phyloP scores from a whole-genome alignment of 2,888 invertebrate species.

The Andrena dorsata region DNA sequence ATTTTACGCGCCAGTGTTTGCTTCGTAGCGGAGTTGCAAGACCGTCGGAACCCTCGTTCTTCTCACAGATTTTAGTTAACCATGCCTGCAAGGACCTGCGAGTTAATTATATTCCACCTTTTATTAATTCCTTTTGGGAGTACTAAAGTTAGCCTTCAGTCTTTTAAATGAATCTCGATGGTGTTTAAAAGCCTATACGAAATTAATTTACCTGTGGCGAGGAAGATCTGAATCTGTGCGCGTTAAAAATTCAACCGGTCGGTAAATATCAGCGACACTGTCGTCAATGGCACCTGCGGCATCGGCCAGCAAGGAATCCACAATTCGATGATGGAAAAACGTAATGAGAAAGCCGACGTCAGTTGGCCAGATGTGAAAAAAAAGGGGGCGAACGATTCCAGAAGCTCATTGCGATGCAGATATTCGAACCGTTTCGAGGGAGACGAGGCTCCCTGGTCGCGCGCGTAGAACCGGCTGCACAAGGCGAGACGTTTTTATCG shows the following conservation, averaged over 20 bases:
- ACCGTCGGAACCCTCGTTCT: not conserved
- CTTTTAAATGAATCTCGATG: too few species aligned
- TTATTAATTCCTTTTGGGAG: too few species aligned
- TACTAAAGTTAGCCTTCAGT: too few species aligned
- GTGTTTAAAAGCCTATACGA: too few species aligned
- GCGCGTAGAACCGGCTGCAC: slow-evolving; percentile 56
- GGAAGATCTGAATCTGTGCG: not conserved
- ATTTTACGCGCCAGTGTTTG: slow-evolving; percentile 21
- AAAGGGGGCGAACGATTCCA: slow-evolving; percentile 19
- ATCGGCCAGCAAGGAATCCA: not conserved
- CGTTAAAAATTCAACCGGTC: not conserved
- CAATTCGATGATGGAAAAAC: slow-evolving; percentile 12
- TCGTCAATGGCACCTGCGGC: not conserved
- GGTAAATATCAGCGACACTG: slow-evolving; percentile 6
- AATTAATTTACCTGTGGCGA: too few species aligned
- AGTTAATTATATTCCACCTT: too few species aligned
- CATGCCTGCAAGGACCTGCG: too few species aligned
- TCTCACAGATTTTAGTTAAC: too few species aligned
- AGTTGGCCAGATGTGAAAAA: slow-evolving; percentile 4
- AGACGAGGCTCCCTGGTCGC: slow-evolving; percentile 14
- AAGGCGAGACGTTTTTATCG: slow-evolving; percentile 66
- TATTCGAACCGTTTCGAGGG: slow-evolving; percentile 54
- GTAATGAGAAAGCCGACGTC: slow-evolving; percentile 14
- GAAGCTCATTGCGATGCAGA: slow-evolving; percentile 62
- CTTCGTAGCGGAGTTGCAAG: not conserved